Evolutionary conservation across 2,888 invertebrate genomes (phyloP), one percentile per base, ranked within the genome.

Genomic region (Crocallis elinguaria): DNA sequence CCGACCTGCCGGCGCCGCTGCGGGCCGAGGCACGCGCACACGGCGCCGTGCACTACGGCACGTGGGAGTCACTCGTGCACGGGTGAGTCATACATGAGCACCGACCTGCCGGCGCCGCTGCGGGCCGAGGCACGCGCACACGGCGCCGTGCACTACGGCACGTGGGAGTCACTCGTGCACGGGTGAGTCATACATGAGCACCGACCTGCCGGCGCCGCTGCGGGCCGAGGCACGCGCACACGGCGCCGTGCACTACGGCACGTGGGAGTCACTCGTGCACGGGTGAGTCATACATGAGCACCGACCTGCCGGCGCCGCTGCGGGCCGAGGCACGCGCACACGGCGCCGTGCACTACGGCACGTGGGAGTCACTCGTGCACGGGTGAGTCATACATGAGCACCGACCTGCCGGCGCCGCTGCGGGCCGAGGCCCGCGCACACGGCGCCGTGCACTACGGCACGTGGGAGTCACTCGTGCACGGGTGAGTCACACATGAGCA

Each of bases 11-110:
- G 0, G 49, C 73, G 0, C 64, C 76, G 33, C 64, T 75, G 27
- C 14, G 44, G 1, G 57, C 54, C 1, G 93, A 65, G 12, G 67
- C 69, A 2, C 35, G 50, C 3, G 54, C 43, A n/a, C 53, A 50
- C 2, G 85, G 95, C 0, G 60, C 77, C 3, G 69, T 96, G 30
- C 95, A 99, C 86, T 95, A 94, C 75, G 98, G 96, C 9, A 99
- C 99, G 0, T 98, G 97, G 95, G 95, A 97, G 76, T 98, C 98
- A 0, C 93, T 96, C 0, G 93, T 99, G 3, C 91, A 97, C 77
- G 95, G 97, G 88, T 29, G 11, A 3, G 29, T 9, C 4, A 11
- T 98, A 95, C 75, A 64, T 97, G 38, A 86, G 64, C 7, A 13
- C 67, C 0, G 4, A 58, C 0, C 1, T 79, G 0, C 52, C 78